Conservation (phyloP, 2,888 invertebrate species). For the Aleiodes testaceus region DNA sequence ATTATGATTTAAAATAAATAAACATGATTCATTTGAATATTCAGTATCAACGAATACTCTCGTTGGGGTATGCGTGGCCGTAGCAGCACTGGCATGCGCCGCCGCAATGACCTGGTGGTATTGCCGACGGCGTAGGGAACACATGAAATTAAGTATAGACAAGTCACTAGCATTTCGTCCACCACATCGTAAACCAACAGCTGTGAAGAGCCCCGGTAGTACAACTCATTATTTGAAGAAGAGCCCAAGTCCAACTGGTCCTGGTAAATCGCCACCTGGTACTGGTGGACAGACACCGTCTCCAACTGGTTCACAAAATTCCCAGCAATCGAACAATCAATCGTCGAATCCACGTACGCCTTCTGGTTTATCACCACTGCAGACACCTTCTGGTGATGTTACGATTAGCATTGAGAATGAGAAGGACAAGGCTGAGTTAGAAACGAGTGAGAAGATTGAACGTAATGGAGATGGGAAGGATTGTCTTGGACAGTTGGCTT, state of each 20-base stretch:
- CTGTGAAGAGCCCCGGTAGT: conserved; percentile 90
- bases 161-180: conserved; percentile 80
- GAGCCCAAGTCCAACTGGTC: conserved; percentile 89
- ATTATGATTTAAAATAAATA: neutral
- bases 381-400: conserved; percentile 70
- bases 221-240: conserved; percentile 91
- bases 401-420: conserved; percentile 74
- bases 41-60: conserved; percentile 76
- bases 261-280: conserved; percentile 77
- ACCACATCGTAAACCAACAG: conserved; percentile 82
- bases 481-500: conserved; percentile 87
- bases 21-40: conserved; percentile 54
- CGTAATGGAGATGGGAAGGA: conserved; percentile 64
- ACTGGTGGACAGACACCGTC: conserved; percentile 71
- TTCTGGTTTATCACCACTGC: conserved; percentile 63
- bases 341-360: conserved; percentile 60
- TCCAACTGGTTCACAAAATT: conserved; percentile 63
- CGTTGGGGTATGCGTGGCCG: conserved; percentile 79
- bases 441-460: conserved; percentile 76
- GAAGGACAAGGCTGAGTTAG: conserved; percentile 76
- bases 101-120: conserved; percentile 80
- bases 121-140: conserved; percentile 76
- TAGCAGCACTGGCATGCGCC: conserved; percentile 77
- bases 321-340: conserved; percentile 55
- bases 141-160: conserved; percentile 77